Base-by-base conservation (phyloP, 2,888 invertebrate genomes). In the Polyploca ridens region DNA sequence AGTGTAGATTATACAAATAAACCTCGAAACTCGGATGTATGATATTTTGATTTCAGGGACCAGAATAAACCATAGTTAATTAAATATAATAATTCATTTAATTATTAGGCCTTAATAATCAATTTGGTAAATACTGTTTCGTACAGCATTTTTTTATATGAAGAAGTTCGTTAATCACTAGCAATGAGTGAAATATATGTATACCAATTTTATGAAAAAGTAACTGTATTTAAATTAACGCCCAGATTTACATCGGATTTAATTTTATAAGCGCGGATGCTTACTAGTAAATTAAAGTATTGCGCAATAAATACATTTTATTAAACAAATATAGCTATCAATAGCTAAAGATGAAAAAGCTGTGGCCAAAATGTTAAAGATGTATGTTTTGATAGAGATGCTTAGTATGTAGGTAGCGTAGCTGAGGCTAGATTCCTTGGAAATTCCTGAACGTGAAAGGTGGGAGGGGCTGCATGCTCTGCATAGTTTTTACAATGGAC, bases 381-480 rank as follows among this genome's bases (percentile, higher is more conserved):
- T 4, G 14, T 0, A 61, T 44, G 38, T 41, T 61, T 61, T 65
- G 65, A 62, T 38, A 59, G 10, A 11, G 27, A 60, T 16, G n/a
- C 8, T 58, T 58, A 3, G 35, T n/a, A 60, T 60, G 16, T 60
- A 7, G 35, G 16, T 14, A 54, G 54, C 19, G 38, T 11, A 63
- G 64, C 61, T 63, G 63, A 69, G 68, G 63, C 69, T 65, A 54
- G 68, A 72, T 65, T 66, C 68, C 68, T 67, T 69, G 71, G 70
- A 71, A 75, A 73, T 71, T 65, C 73, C 68, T 71, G 70, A 73
- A 66, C 63, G 69, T 69, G 63, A 67, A 70, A 74, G 69, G 65
- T 69, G 83, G 88, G 86, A 84, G 84, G 81, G 86, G 84, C 83
- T 76, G 77, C 83, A 82, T 80, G 81, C 80, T 85, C 77, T 76